Percentiles rank a stretch among this genome's conserved stretches.
These are phyloP conservation scores for Coenonympha arcania DNA, from an alignment of 2,888 invertebrate genomes.

Conservation along the genomic window DNA sequence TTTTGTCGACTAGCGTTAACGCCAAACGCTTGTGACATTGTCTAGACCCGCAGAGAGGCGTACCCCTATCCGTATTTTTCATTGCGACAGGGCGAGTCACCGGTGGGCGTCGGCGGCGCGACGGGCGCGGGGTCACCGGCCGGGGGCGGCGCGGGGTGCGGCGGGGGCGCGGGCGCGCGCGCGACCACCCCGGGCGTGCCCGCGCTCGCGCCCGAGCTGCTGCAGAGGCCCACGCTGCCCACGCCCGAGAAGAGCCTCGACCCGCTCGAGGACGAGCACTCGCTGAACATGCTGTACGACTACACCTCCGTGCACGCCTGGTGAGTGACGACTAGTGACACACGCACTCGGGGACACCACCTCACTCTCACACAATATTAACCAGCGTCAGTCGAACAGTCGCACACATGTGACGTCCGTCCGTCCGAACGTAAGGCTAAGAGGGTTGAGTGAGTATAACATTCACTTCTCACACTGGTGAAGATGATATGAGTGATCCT, in stretches of 20 bases:
- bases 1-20: no score
- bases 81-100: conserved; percentile 32
- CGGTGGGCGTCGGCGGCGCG: conserved; percentile 29
- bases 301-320: conserved; percentile 88
- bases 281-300: conserved; percentile 89
- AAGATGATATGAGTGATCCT: no score
- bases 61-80: neutral
- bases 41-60: neutral
- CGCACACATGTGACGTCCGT: no score
- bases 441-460: no score
- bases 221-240: conserved; percentile 85
- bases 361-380: no score
- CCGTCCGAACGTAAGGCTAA: no score
- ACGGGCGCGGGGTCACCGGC: neutral
- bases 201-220: conserved; percentile 39
- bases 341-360: no score
- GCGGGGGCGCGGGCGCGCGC: conserved; percentile 30
- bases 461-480: no score
- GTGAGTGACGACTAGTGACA: conserved; percentile 70
- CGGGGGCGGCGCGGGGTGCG: conserved; percentile 11
- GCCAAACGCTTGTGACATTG: no score
- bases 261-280: conserved; percentile 85
- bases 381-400: no score
- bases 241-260: conserved; percentile 85
- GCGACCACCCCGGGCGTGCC: conserved; percentile 21